These are phyloP conservation scores for Quadroppia sp. DNA, from an alignment of 2,888 invertebrate genomes.

Conservation along the genomic window DNA sequence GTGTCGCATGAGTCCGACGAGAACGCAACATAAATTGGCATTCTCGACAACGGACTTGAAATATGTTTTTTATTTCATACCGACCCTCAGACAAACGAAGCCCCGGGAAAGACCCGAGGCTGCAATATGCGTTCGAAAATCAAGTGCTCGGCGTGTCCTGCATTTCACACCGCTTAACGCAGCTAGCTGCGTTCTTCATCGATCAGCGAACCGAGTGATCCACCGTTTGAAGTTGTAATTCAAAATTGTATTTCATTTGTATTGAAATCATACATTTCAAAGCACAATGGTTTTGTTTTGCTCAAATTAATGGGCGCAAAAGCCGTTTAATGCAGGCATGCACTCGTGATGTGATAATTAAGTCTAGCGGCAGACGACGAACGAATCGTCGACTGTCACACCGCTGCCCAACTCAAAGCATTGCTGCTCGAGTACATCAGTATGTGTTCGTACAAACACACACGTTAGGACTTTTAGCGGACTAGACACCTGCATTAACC, in stretches of 20 bases:
- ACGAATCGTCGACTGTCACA: neutral
- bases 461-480: too few relatives aligned
- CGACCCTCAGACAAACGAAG: conserved; percentile 53
- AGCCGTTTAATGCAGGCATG: neutral
- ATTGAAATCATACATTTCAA: neutral
- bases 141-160: conserved; percentile 53
- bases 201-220: conserved; percentile 54
- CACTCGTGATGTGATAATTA: neutral
- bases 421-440: too few relatives aligned
- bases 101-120: conserved; percentile 49
- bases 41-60: conserved; percentile 10
- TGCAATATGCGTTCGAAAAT: conserved; percentile 55
- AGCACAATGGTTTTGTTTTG: neutral
- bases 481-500: neutral
- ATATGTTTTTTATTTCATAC: conserved; percentile 31
- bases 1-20: conserved; percentile 9
- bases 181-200: conserved; percentile 55
- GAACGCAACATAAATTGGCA: neutral
- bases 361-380: neutral
- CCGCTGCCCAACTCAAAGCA: neutral
- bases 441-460: too few relatives aligned
- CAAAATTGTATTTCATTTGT: conserved; percentile 32
- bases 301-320: neutral
- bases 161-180: conserved; percentile 54
- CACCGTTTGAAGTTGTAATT: conserved; percentile 50